A percentile compares a stretch with the other conserved stretches of the same genome.
Evolutionary conservation across 2,113 vertebrate species (phyloP).

Genomic region (Xiphias gladius): DNA sequence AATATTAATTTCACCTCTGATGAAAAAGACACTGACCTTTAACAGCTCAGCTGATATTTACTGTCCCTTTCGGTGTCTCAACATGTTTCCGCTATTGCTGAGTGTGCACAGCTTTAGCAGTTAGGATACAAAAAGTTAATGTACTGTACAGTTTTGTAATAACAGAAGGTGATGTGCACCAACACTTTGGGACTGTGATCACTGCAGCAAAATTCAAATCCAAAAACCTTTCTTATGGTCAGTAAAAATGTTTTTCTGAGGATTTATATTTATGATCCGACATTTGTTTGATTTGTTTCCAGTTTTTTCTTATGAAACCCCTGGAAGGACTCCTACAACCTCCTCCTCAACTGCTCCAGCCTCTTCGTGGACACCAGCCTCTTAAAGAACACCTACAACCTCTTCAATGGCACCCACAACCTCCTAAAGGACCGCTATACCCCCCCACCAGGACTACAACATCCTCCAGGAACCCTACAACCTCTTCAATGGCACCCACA

Average conservation of each 20-base stretch:
- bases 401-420: neutral
- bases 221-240: no score
- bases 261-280: neutral
- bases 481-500: neutral
- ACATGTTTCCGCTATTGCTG: neutral
- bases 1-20: conserved; percentile 16
- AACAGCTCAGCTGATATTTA: neutral
- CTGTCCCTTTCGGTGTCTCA: neutral
- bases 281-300: neutral
- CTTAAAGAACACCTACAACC: neutral
- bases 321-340: no score
- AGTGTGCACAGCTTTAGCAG: neutral
- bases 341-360: no score
- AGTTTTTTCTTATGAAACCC: no score
- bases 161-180: no score
- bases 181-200: no score
- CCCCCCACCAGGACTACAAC: no score
- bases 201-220: no score
- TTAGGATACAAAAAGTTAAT: neutral
- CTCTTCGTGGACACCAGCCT: no score
- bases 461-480: neutral
- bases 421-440: no score
- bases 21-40: neutral
- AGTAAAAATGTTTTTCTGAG: neutral
- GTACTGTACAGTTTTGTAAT: neutral